phyloP scores from a whole-genome alignment of 1,140 invertebrate genomes.

The Homalodisca vitripennis region DNA sequence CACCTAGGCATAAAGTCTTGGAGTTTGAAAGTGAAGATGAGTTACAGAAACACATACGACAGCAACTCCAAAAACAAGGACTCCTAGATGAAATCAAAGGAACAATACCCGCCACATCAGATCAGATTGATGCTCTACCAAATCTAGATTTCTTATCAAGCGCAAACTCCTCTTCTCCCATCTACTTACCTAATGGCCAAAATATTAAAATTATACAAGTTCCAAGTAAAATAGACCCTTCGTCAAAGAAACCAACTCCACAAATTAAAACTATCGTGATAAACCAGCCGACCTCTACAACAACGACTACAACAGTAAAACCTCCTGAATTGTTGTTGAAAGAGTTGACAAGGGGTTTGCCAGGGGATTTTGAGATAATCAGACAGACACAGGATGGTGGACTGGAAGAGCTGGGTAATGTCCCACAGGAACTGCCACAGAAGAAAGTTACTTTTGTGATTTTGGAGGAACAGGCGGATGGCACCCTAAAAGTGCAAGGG shows the following conservation, averaged over 20 bases:
- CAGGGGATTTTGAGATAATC: conserved; percentile 74
- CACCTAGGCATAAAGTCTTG: neutral
- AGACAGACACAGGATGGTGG: conserved; percentile 68
- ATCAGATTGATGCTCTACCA: conserved; percentile 35
- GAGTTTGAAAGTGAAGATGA: conserved; percentile 34
- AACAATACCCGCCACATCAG: conserved; percentile 31
- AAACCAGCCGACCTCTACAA: conserved; percentile 43
- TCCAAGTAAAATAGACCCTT: conserved; percentile 19
- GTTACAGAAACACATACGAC: conserved; percentile 36
- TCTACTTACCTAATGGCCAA: conserved; percentile 31
- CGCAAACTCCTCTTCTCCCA: conserved; percentile 22
- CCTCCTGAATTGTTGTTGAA: conserved; percentile 61
- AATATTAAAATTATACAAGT: conserved; percentile 29
- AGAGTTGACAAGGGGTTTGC: conserved; percentile 72
- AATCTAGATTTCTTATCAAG: conserved; percentile 24
- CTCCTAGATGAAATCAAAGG: conserved; percentile 35
- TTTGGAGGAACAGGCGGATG: conserved; percentile 78
- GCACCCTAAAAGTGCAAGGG: conserved; percentile 78
- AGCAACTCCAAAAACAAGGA: conserved; percentile 37
- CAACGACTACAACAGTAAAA: conserved; percentile 48
- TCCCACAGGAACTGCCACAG: conserved; percentile 60
- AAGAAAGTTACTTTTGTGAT: conserved; percentile 85
- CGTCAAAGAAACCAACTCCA: conserved; percentile 31
- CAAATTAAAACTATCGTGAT: conserved; percentile 40
- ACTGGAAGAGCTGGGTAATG: conserved; percentile 66